Evolutionary conservation across 2,113 vertebrate species (phyloP), one percentile per base, ranked within the genome.

Genomic region (Gambusia affinis): DNA sequence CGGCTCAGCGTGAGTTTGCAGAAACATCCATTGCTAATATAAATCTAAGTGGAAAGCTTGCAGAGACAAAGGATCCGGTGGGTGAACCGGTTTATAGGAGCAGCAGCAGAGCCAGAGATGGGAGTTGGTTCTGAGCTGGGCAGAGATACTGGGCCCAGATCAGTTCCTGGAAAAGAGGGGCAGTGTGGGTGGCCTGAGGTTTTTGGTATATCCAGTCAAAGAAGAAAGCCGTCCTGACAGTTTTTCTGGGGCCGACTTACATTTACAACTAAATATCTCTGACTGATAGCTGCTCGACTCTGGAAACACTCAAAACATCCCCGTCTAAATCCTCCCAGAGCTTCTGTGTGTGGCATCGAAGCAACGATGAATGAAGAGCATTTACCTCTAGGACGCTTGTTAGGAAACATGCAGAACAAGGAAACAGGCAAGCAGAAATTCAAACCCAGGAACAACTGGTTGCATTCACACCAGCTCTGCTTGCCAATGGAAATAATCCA

Each of bases 161-260:
- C 73, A 73, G 71, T 72, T 62, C 30, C 67, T 60, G 77, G 76
- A 65, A 60, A 65, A 60, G 64, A 66, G 73, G 39, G 37, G 60
- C 83, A 51, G 79, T 10, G 69, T 64, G 90, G 82, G 89, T 87
- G 88, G 86, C 80, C 90, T 85, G 89, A 73, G 82, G 84, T 83
- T 88, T 79, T 37, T 77, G 69, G 78, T 51, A 51, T 65, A 66
- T 73, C 42, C 39, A 81, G 37, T 80, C n/a, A 19, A 71, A 78
- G 78, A 14, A 68, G 61, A 87, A 81, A 73, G 51, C 51, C 68
- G 44, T 33, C 78, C 75, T 66, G 80, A 82, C 70, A 85, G 80
- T 80, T 67, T 44, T 79, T 81, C 85, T 14, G 3, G n/a, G 6
- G 22, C 72, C 37, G 60, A 63, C 76, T 64, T 61, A 33, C 47